phyloP scores from a whole-genome alignment of 1,140 invertebrate species.

The Cyclina sinensis region DNA sequence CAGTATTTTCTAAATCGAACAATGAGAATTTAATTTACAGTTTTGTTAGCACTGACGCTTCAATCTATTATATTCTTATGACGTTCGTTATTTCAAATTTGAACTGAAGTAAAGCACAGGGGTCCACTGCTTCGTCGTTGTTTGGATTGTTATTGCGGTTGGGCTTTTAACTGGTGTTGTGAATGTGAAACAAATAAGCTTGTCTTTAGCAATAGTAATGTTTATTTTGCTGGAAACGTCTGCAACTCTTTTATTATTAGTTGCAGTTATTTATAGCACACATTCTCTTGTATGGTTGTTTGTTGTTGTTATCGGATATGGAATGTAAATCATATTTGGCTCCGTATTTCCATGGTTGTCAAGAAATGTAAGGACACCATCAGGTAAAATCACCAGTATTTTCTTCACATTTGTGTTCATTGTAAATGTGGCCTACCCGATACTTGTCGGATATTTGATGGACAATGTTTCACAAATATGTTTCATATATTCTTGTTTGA shows the following conservation, averaged over 20 bases:
- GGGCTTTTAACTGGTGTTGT: constrained; percentile 48
- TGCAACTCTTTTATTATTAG: background rate
- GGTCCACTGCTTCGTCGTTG: constrained; percentile 25
- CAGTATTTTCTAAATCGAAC: constrained; percentile 12
- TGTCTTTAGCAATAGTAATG: background rate
- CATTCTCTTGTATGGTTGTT: background rate
- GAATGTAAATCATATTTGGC: constrained; percentile 56
- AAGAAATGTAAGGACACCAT: constrained; percentile 31
- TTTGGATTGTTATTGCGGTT: constrained; percentile 45
- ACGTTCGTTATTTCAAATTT: constrained; percentile 29
- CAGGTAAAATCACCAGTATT: constrained; percentile 56
- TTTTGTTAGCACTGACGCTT: constrained; percentile 14
- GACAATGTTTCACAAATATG: constrained; percentile 47
- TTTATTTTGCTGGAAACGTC: background rate
- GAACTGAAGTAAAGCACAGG: constrained; percentile 22
- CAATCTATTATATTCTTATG: constrained; percentile 41
- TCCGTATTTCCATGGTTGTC: constrained; percentile 54
- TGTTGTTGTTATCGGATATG: constrained; percentile 15
- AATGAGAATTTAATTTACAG: constrained; percentile 36
- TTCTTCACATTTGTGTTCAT: constrained; percentile 35
- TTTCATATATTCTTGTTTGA: constrained; percentile 34
- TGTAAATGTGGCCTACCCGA: constrained; percentile 9
- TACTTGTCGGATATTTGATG: constrained; percentile 51
- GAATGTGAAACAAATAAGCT: background rate
- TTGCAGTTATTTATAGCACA: constrained; percentile 10